phyloP scores from a whole-genome alignment of 2,888 invertebrate genomes.

The Helleia helle region DNA sequence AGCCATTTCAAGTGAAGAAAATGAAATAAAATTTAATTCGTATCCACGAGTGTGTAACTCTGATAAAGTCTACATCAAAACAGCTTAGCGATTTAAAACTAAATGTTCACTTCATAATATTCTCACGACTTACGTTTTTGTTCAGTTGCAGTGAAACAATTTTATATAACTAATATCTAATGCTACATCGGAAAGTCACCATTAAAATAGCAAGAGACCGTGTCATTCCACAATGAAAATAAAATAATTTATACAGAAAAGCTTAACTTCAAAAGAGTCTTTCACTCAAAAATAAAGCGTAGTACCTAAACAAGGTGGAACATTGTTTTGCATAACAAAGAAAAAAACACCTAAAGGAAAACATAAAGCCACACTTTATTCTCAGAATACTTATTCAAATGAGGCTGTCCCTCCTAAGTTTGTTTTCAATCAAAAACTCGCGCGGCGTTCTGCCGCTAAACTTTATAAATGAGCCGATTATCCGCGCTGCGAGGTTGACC shows the following conservation, averaged over 20 bases:
- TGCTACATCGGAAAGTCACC: slow-evolving; percentile 48
- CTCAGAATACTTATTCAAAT: slow-evolving; percentile 74
- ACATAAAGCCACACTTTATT: slow-evolving; percentile 75
- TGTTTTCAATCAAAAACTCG: slow-evolving; percentile 75
- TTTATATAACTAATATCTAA: slow-evolving; percentile 44
- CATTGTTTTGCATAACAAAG: slow-evolving; percentile 75
- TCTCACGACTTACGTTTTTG: background rate
- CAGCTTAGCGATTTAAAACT: slow-evolving; percentile 10
- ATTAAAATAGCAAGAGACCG: slow-evolving; percentile 62
- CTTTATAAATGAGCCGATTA: slow-evolving; percentile 75
- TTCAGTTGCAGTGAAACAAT: slow-evolving; percentile 9
- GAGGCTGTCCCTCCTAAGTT: slow-evolving; percentile 74
- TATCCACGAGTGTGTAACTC: slow-evolving; percentile 11
- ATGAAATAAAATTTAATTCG: slow-evolving; percentile 10
- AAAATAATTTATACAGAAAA: slow-evolving; percentile 72
- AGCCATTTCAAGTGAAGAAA: slow-evolving; percentile 7
- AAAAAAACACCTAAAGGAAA: slow-evolving; percentile 72
- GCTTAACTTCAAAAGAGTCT: slow-evolving; percentile 74
- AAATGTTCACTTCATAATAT: slow-evolving; percentile 5
- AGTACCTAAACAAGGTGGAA: slow-evolving; percentile 74
- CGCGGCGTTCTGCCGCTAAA: slow-evolving; percentile 71
- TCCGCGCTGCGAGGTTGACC: slow-evolving; percentile 44
- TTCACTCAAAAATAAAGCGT: slow-evolving; percentile 74
- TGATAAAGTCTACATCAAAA: slow-evolving; percentile 12
- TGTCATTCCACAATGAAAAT: slow-evolving; percentile 68